These are phyloP conservation scores for Chelmon rostratus DNA, from an alignment of 2,797 vertebrate genomes.

Conservation along the genomic window DNA sequence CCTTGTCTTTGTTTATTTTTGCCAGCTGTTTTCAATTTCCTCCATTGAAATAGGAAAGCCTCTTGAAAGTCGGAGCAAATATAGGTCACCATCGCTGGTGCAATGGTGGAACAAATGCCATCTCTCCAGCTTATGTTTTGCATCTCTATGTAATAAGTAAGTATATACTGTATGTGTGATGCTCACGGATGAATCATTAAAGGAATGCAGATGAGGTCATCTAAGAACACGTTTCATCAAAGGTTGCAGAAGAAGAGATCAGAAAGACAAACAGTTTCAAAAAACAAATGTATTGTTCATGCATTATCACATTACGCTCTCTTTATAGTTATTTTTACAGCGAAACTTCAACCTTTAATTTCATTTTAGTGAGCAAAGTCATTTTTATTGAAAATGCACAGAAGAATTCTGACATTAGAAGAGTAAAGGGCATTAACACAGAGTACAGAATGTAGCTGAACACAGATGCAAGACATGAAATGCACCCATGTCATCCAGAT, in stretches of 20 bases:
- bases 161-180: conserved; percentile 44
- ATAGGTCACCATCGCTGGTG: conserved; percentile 74
- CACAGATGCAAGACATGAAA: not conserved
- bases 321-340: not conserved
- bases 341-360: not conserved
- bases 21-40: conserved; percentile 48
- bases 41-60: conserved; percentile 60
- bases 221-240: conserved; percentile 61
- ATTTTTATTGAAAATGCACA: not conserved
- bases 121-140: conserved; percentile 65
- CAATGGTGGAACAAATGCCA: conserved; percentile 67
- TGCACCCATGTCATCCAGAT: not conserved
- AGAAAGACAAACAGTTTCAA: conserved; percentile 22
- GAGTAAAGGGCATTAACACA: not conserved
- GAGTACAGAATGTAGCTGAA: not conserved
- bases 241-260: conserved; percentile 46
- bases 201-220: conserved; percentile 65
- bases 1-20: conserved; percentile 51
- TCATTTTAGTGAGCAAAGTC: not conserved
- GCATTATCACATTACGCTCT: not conserved
- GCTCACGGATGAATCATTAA: conserved; percentile 60
- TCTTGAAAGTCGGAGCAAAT: conserved; percentile 74
- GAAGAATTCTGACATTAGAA: not conserved
- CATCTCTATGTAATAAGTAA: conserved; percentile 78
- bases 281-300: conserved; percentile 3